Base-by-base conservation (phyloP, 2,797 vertebrate genomes). In the Aldrovandia affinis region DNA sequence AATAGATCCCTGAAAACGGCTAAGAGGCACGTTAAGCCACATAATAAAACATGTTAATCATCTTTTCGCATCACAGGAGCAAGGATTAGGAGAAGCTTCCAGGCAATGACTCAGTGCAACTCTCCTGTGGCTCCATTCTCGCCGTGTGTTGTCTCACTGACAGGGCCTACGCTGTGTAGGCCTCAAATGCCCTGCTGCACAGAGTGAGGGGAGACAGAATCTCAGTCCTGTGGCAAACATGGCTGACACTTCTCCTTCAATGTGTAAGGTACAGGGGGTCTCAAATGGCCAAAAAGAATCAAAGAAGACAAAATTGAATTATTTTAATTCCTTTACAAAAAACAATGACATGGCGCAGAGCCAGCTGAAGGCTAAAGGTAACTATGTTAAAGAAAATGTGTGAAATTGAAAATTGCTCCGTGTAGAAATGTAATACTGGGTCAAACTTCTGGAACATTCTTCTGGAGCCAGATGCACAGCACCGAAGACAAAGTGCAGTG, bases 41-140 rank as follows among this genome's bases (percentile, higher is more conserved):
- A 78, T 81, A 83, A 82, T 88, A 87, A 90, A 85, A 87, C 83
- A 63, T 18, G 78, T 77, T 85, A 84, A 73, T 65, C 84, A 88
- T 91, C 86, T 88, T 85, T 83, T 82, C 70, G 68, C 20, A 59
- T 88, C 80, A 47, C 87, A 83, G 89, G 83, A 85, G 88, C 90
- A 83, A 78, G 85, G 39, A 25, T 86, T 81, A 54, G 3, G 83
- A 84, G 83, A 44, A 81, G 83, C 85, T 88, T 92, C 88, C 88
- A 68, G 87, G 87, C 88, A 90, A 88, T 91, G 90, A 91, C 91
- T 93, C 89, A 88, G 91, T 88, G 33, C 22, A 33, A 59, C 18
- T 59, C 18, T 4, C 79, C 79, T 59, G 50, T 30, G 15, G 25
- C 78, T 28, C 78, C n/a, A 12, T 18, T 15, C 44, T 30, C 78